Conservation (phyloP, 2,113 vertebrate species). For the Peucedramus taeniatus region DNA sequence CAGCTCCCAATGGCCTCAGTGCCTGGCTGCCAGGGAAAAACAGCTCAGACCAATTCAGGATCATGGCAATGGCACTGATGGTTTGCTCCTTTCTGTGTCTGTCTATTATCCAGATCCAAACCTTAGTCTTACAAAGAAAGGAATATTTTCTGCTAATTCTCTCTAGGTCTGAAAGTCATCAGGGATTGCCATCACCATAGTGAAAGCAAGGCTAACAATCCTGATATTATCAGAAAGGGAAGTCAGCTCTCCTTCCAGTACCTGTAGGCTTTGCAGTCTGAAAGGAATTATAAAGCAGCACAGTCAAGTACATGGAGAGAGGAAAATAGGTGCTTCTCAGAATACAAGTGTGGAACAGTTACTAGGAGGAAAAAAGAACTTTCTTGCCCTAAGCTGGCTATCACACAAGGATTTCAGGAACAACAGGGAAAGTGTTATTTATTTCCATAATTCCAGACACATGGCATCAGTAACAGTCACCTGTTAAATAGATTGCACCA, state of each 20-base stretch:
- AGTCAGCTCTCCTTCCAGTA: not conserved
- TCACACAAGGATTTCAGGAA: not conserved
- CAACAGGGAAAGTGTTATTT: not conserved
- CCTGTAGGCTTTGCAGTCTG: not conserved
- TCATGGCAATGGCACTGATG: not conserved
- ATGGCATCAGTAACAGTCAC: not conserved
- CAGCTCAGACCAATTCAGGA: not conserved
- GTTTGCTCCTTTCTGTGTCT: not conserved
- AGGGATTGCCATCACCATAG: not conserved
- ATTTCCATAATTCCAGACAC: not conserved
- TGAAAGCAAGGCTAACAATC: not conserved
- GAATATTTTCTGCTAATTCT: not conserved
- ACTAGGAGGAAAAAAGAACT: not conserved
- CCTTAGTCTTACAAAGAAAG: not conserved
- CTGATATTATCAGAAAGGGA: not conserved
- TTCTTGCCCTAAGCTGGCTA: not conserved
- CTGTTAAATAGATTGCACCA: not conserved
- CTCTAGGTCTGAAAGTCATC: not conserved
- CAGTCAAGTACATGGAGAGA: not conserved
- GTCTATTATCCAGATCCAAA: not conserved
- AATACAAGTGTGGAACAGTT: not conserved
- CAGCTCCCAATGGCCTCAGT: rapidly evolving
- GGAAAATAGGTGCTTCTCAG: not conserved
- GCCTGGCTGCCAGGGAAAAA: not conserved
- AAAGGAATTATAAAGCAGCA: not conserved